Evolutionary conservation across 2,797 vertebrate species (phyloP).

Genomic region (Luscinia megarhynchos): DNA sequence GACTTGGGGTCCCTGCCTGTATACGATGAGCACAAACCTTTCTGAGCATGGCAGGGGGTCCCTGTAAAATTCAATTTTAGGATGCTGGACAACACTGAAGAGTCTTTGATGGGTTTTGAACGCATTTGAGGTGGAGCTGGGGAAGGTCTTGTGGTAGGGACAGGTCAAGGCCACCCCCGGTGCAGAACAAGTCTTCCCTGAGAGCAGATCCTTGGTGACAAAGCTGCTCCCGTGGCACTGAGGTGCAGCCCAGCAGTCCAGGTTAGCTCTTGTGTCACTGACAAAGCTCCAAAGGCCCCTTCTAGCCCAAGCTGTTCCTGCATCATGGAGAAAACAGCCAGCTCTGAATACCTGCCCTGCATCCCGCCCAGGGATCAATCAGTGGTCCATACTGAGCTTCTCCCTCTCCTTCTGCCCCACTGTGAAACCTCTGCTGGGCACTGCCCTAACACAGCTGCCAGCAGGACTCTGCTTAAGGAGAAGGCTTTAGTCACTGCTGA

Average conservation of each 20-base stretch:
- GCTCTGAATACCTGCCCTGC: background rate
- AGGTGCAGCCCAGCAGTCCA: background rate
- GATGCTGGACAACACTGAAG: background rate
- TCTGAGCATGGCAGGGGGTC: background rate
- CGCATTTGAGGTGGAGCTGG: background rate
- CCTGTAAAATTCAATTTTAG: background rate
- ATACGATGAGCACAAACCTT: background rate
- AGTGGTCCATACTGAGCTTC: background rate
- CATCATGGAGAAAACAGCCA: rapidly evolving
- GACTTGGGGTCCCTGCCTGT: background rate
- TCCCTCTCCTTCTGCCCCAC: background rate
- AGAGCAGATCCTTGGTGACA: background rate
- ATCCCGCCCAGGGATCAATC: background rate
- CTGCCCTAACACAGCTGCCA: background rate
- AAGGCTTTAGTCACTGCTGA: background rate
- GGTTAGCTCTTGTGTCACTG: background rate
- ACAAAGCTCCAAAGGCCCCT: background rate
- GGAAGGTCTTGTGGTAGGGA: background rate
- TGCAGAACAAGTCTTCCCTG: background rate
- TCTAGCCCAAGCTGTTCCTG: too few species aligned
- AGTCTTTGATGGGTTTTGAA: background rate
- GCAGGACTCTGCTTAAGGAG: background rate
- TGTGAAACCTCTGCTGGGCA: background rate
- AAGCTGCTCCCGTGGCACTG: background rate
- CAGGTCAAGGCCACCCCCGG: background rate